Evolutionary conservation across 2,888 invertebrate species (phyloP), one percentile per base, ranked within the genome.

Genomic region (Microctonus brassicae): DNA sequence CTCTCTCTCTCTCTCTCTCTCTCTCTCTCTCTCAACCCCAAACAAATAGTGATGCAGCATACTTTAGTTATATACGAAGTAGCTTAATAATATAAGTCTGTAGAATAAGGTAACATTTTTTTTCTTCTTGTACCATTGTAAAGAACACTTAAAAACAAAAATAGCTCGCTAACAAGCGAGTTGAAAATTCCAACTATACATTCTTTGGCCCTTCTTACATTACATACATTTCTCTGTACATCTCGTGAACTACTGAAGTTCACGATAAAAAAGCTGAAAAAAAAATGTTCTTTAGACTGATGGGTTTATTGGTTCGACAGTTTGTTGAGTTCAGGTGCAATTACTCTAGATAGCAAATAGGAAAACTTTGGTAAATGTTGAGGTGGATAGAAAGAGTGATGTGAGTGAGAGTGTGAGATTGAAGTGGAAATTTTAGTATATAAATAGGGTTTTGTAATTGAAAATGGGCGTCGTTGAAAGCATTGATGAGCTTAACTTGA

Each of bases 361-460:
- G 55, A 55, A 26, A 61, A 10, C 29, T 60, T 39, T 34, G 22
- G 17, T 42, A 17, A 22, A 36, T 63, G 39, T 64, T 26, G 60
- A 52, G 47, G n/a, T 22, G 52, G 61, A 33, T n/a, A 33, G 42
- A 22, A 34, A 63, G 11, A 55, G 47, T 9, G 36, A 64, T 7
- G 47, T 47, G 66, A 67, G 60, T 62, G 34, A 11, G 9, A 34
- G 57, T 47, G 26, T 7, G 63, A 5, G 57, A 26, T 26, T 57
- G 13, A 29, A 29, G 6, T 11, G 26, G n/a, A 57, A 24, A 13
- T 29, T 29, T 26, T 13, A n/a, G 26, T 24, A 5, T 17, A 34
- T 33, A n/a, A 33, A 34, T 24, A 24, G 34, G 11, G 22, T n/a
- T n/a, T n/a, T 62, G 42, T 62, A 42, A 62, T 62, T 20, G 36